phyloP scores from a whole-genome alignment of 2,888 invertebrate genomes.

The Hesperia comma region DNA sequence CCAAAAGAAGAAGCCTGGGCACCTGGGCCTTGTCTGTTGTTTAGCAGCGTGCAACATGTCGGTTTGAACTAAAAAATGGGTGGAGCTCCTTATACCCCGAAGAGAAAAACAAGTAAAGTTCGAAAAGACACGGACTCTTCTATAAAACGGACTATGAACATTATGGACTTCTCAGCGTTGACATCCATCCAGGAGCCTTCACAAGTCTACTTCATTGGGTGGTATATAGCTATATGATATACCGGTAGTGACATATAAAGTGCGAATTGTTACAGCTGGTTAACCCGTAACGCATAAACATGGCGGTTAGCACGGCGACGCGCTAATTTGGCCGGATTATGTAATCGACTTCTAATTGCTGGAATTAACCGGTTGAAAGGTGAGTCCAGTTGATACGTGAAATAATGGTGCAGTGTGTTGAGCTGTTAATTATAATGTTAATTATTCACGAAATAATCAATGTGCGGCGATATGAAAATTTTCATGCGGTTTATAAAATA shows the following conservation, averaged over 20 bases:
- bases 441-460: conserved; percentile 17
- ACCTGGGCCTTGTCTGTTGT: no score
- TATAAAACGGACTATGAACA: no score
- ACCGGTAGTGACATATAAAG: no score
- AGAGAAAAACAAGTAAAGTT: no score
- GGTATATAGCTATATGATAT: no score
- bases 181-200: no score
- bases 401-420: conserved; percentile 9
- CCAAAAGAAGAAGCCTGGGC: no score
- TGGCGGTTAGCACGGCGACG: not conserved
- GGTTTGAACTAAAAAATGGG: not conserved
- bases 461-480: not conserved
- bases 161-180: no score
- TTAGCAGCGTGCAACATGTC: no score
- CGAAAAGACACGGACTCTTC: no score
- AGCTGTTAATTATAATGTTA: conserved; percentile 13
- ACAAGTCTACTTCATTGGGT: no score
- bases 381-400: conserved; percentile 16
- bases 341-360: conserved; percentile 22
- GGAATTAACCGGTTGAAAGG: conserved; percentile 19
- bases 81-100: no score
- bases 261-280: not conserved
- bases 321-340: conserved; percentile 10
- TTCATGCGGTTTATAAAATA: not conserved
- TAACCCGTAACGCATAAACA: not conserved